These are phyloP conservation scores for Branchellion lobata DNA, from an alignment of 2,888 invertebrate species.

Conservation along the genomic window DNA sequence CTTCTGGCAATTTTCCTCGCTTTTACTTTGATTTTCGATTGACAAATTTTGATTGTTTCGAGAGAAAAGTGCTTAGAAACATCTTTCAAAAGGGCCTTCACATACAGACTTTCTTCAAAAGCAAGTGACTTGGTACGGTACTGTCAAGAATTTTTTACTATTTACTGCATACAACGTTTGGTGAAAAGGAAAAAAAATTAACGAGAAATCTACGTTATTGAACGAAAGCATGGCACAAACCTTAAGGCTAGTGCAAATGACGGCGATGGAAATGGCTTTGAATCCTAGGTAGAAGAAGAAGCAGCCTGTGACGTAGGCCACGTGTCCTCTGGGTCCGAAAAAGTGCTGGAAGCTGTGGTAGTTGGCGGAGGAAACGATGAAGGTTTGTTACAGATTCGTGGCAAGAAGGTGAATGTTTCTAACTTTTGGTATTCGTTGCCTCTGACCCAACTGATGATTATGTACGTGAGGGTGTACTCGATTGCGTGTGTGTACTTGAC, in stretches of 20 bases:
- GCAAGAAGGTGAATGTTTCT: background rate
- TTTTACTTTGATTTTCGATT: no score
- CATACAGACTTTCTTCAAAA: background rate
- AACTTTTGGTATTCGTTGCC: background rate
- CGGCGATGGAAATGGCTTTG: conserved; percentile 1
- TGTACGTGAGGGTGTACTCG: background rate
- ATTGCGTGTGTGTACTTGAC: conserved; percentile 4
- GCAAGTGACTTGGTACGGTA: background rate
- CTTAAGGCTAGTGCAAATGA: background rate
- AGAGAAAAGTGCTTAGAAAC: background rate
- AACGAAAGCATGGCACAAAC: no score
- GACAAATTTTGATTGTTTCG: no score
- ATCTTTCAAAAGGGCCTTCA: background rate
- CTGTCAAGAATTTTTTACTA: background rate
- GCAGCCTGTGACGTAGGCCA: background rate
- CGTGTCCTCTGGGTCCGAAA: background rate
- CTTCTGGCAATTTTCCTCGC: no score
- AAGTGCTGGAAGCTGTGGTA: background rate
- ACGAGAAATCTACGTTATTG: background rate
- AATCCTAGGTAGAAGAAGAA: background rate
- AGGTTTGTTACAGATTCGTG: no score
- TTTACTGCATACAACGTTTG: no score
- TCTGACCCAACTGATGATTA: background rate
- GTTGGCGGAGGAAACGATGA: no score
- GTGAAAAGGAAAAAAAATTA: background rate